Conservation (phyloP, 2,888 invertebrate genomes). For the Tetrapedia diversipes region DNA sequence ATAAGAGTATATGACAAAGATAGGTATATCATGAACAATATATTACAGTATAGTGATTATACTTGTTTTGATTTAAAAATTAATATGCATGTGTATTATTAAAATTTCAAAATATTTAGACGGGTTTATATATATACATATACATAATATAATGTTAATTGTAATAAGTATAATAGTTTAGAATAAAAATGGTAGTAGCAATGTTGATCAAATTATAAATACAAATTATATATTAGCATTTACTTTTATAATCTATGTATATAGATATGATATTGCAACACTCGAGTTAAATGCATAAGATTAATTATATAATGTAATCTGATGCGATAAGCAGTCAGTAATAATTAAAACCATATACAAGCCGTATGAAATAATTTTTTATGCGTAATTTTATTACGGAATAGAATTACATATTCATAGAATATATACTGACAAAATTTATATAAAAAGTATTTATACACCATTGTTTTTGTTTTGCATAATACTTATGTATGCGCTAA, state of each 20-base stretch:
- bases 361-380: neutral
- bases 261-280: neutral
- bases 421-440: neutral
- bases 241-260: neutral
- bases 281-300: neutral
- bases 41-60: too few species aligned
- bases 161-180: too few species aligned
- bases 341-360: too few species aligned
- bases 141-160: neutral
- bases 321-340: neutral
- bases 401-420: slow-evolving; percentile 17
- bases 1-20: too few species aligned
- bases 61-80: too few species aligned
- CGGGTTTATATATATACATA: neutral
- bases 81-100: too few species aligned
- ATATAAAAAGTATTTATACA: too few species aligned
- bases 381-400: slow-evolving; percentile 7
- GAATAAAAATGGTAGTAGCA: too few species aligned
- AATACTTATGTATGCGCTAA: too few species aligned
- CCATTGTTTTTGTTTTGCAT: too few species aligned
- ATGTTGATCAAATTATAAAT: neutral
- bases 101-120: neutral
- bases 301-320: slow-evolving; percentile 7
- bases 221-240: neutral
- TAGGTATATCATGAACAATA: too few species aligned